Conservation (phyloP, 2,888 invertebrate species). For the Eupithecia insigniata region DNA sequence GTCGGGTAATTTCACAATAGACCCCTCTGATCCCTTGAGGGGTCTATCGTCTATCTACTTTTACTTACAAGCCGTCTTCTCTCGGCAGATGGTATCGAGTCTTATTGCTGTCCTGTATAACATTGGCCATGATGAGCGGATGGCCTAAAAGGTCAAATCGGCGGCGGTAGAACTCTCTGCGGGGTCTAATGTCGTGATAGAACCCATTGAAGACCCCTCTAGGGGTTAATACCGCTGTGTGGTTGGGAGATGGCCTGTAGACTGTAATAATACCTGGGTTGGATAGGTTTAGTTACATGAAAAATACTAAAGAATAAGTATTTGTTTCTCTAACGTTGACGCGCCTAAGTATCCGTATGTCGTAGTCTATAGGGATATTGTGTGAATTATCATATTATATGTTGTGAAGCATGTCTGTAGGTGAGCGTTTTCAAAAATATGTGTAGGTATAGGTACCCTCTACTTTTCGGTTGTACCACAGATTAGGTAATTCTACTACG, state of each 20-base stretch:
- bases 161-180: slow-evolving; percentile 61
- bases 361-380: no score
- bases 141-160: slow-evolving; percentile 65
- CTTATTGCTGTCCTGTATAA: slow-evolving; percentile 69
- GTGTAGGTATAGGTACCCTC: no score
- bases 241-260: slow-evolving; percentile 58
- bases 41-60: no score
- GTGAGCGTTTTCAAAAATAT: no score
- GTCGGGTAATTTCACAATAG: no score
- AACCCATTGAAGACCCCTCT: slow-evolving; percentile 63
- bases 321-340: no score
- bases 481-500: no score
- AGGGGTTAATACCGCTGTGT: slow-evolving; percentile 48
- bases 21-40: no score
- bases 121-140: slow-evolving; percentile 66
- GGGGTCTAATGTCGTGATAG: slow-evolving; percentile 55
- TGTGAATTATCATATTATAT: no score
- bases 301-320: neutral
- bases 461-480: no score
- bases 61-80: slow-evolving; percentile 68
- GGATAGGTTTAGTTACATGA: neutral
- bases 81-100: slow-evolving; percentile 60
- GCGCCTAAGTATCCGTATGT: no score
- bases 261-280: slow-evolving; percentile 49
- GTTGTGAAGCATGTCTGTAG: no score